These are phyloP conservation scores for Coelogynopora nodosa DNA, from an alignment of 2,888 invertebrate genomes.

Conservation along the genomic window DNA sequence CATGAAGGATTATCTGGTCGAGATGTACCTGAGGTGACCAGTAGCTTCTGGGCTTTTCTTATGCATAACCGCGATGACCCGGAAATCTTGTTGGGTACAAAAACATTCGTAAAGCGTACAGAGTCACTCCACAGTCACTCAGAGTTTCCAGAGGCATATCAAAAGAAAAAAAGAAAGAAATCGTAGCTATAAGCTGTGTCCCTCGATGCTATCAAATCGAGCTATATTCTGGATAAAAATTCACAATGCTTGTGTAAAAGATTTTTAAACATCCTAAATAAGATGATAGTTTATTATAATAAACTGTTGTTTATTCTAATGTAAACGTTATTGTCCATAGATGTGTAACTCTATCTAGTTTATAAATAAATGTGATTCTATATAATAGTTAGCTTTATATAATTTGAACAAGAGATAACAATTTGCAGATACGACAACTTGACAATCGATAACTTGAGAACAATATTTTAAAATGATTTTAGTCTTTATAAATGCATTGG, in stretches of 20 bases:
- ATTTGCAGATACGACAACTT: background rate
- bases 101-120: background rate
- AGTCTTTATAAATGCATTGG: background rate
- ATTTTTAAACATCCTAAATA: background rate
- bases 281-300: background rate
- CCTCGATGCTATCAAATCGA: background rate
- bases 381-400: background rate
- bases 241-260: background rate
- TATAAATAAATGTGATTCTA: background rate
- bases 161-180: background rate
- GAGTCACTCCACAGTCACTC: background rate
- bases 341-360: no score
- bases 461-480: no score
- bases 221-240: background rate
- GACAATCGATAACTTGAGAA: background rate
- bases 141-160: background rate
- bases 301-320: background rate
- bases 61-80: background rate
- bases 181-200: background rate
- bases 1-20: conserved; percentile 9
- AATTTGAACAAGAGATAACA: background rate
- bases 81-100: background rate
- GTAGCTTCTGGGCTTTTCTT: background rate
- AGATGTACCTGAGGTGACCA: conserved; percentile 1
- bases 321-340: background rate